Percentiles rank a stretch among this genome's conserved stretches.
Evolutionary conservation across 2,113 vertebrate genomes (phyloP).

Genomic region (Craseonycteris thonglongyai): DNA sequence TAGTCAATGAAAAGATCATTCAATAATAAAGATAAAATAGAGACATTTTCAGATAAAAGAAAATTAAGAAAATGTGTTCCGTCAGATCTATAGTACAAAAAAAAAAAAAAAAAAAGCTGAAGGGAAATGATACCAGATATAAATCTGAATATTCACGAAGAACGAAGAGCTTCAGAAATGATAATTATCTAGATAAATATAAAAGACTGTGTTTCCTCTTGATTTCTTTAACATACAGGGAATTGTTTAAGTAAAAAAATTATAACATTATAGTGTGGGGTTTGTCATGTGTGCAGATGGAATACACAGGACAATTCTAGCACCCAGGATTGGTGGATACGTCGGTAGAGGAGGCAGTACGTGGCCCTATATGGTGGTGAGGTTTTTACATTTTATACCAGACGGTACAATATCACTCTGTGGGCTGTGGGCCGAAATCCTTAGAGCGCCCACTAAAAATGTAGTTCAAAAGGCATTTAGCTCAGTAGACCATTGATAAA

Average conservation of each 20-base stretch:
- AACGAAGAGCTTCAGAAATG: background rate
- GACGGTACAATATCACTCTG: background rate
- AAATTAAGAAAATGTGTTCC: background rate
- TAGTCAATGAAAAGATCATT: background rate
- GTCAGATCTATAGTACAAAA: background rate
- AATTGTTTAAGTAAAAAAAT: background rate
- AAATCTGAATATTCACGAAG: background rate
- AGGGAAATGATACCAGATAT: background rate
- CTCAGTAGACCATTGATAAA: background rate
- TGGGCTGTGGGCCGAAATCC: background rate
- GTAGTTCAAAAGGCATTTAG: background rate
- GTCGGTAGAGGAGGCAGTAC: accelerated
- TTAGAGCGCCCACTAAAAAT: background rate
- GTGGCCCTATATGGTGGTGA: accelerated
- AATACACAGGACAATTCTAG: accelerated
- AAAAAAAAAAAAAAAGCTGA: too few relatives aligned
- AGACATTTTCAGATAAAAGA: background rate
- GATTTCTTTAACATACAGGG: background rate
- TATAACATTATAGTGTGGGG: accelerated
- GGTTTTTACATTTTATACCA: background rate
- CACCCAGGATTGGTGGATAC: accelerated
- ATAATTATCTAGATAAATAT: background rate
- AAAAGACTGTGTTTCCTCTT: background rate
- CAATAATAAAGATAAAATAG: background rate
- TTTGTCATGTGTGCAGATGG: too few relatives aligned